Percentiles rank a stretch among this genome's conserved stretches.
These are phyloP conservation scores for Paratilapia polleni DNA, from an alignment of 2,113 vertebrate species.

Conservation along the genomic window DNA sequence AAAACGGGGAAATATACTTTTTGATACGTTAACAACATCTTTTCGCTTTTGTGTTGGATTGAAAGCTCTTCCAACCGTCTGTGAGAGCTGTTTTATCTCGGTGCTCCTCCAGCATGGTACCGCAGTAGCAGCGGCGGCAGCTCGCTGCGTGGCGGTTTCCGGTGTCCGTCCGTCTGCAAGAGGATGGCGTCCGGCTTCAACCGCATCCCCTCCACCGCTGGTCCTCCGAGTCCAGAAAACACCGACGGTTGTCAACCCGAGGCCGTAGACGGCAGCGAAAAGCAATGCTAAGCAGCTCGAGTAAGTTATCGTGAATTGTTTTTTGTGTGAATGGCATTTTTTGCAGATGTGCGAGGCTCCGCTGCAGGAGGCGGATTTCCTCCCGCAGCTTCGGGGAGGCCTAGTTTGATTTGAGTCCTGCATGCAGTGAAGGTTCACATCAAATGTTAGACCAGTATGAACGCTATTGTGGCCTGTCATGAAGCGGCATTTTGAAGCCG, in stretches of 20 bases:
- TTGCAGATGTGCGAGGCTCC: conserved; percentile 11
- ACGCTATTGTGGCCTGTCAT: conserved; percentile 38
- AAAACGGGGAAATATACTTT: fast-evolving
- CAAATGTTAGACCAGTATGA: conserved; percentile 16
- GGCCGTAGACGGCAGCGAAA: not conserved
- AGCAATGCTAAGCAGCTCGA: not conserved
- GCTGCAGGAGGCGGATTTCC: conserved; percentile 27
- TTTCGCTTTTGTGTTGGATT: conserved; percentile 36
- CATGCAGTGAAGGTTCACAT: conserved; percentile 8
- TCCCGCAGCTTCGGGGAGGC: conserved; percentile 64
- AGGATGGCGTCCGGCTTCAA: conserved; percentile 76
- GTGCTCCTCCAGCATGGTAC: not conserved
- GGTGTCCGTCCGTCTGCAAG: conserved; percentile 74
- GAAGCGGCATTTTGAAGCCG: not conserved
- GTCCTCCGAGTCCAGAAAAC: conserved; percentile 48
- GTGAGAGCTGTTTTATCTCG: not conserved
- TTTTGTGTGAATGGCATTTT: not conserved
- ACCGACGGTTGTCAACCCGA: conserved; percentile 27
- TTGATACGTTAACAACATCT: not conserved
- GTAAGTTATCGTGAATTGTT: conserved; percentile 9
- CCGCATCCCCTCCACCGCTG: conserved; percentile 66
- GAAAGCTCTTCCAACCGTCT: not conserved
- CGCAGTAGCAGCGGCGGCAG: conserved; percentile 19
- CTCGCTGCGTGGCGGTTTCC: conserved; percentile 72
- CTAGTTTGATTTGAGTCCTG: conserved; percentile 45